phyloP scores from a whole-genome alignment of 2,797 vertebrate species.

The Rhynchotus rufescens region DNA sequence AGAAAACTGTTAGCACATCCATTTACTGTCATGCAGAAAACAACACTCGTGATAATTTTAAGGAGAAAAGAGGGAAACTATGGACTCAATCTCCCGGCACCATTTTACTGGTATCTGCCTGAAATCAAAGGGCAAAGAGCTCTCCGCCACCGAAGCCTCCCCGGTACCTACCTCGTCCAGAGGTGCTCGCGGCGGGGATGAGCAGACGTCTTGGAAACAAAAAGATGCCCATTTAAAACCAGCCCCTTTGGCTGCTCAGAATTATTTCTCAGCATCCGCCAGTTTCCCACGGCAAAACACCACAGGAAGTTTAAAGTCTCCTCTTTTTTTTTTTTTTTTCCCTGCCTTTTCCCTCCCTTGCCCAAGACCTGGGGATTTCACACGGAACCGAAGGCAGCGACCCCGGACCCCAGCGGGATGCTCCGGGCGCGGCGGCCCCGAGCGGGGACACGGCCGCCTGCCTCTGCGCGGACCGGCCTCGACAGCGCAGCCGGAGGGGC shows the following conservation, averaged over 20 bases:
- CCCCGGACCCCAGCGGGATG: neutral
- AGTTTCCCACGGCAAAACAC: slow-evolving; percentile 48
- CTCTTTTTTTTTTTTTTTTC: neutral
- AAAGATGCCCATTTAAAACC: slow-evolving; percentile 71
- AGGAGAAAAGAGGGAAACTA: slow-evolving; percentile 53
- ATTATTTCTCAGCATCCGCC: slow-evolving; percentile 55
- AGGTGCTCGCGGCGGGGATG: slow-evolving; percentile 61
- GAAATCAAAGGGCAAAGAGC: slow-evolving; percentile 49
- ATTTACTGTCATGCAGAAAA: slow-evolving; percentile 49
- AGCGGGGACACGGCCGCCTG: neutral
- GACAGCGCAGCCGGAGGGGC: slow-evolving; percentile 46
- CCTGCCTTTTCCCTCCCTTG: neutral
- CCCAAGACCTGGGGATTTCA: neutral
- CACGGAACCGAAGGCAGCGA: neutral
- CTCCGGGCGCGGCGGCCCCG: neutral
- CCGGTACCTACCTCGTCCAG: slow-evolving; percentile 78
- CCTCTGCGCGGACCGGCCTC: slow-evolving; percentile 19
- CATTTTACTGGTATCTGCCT: slow-evolving; percentile 59
- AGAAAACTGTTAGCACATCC: neutral
- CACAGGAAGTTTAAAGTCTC: slow-evolving; percentile 51
- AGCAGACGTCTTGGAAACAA: slow-evolving; percentile 77
- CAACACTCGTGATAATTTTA: slow-evolving; percentile 42
- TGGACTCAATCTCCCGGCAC: slow-evolving; percentile 51
- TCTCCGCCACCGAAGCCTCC: slow-evolving; percentile 41
- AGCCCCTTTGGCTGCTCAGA: slow-evolving; percentile 56